A percentile compares a stretch with the other conserved stretches of the same genome.
phyloP scores from a whole-genome alignment of 1,140 invertebrate genomes.

The Dolichoris vasculosae region DNA sequence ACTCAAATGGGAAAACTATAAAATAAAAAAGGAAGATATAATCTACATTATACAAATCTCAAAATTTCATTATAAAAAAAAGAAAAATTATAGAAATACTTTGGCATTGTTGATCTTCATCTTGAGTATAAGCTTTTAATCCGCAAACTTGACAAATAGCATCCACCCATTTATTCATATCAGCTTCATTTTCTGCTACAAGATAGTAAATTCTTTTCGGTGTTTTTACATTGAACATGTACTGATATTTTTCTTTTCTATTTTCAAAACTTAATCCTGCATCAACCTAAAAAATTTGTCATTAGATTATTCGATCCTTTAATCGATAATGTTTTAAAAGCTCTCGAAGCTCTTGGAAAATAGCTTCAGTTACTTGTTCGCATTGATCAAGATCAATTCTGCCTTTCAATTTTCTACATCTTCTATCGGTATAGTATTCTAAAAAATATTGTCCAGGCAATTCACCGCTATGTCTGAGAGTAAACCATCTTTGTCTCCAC shows the following conservation, averaged over 20 bases:
- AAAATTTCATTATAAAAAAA: background rate
- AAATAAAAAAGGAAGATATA: constrained; percentile 40
- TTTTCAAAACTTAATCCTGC: constrained; percentile 89
- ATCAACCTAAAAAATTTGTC: constrained; percentile 81
- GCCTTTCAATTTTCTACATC: constrained; percentile 90
- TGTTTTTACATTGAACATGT: constrained; percentile 92
- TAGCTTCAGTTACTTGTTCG: constrained; percentile 87
- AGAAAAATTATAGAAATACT: constrained; percentile 58
- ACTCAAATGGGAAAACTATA: constrained; percentile 70
- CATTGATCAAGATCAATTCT: constrained; percentile 95
- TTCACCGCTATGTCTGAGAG: constrained; percentile 90
- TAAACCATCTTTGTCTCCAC: constrained; percentile 96
- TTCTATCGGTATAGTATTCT: constrained; percentile 93
- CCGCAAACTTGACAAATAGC: constrained; percentile 95
- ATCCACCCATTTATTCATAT: constrained; percentile 97
- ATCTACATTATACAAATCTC: background rate
- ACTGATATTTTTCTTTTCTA: constrained; percentile 86
- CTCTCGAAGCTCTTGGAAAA: constrained; percentile 12
- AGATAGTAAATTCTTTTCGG: constrained; percentile 92
- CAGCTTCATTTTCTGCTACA: constrained; percentile 90
- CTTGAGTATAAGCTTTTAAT: constrained; percentile 84
- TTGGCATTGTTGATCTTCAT: constrained; percentile 77
- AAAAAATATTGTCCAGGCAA: constrained; percentile 94
- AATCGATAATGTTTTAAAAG: too few relatives aligned
- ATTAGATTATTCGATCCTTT: constrained; percentile 13